phyloP scores from a whole-genome alignment of 2,113 vertebrate species.

The Catharus fuscescens region DNA sequence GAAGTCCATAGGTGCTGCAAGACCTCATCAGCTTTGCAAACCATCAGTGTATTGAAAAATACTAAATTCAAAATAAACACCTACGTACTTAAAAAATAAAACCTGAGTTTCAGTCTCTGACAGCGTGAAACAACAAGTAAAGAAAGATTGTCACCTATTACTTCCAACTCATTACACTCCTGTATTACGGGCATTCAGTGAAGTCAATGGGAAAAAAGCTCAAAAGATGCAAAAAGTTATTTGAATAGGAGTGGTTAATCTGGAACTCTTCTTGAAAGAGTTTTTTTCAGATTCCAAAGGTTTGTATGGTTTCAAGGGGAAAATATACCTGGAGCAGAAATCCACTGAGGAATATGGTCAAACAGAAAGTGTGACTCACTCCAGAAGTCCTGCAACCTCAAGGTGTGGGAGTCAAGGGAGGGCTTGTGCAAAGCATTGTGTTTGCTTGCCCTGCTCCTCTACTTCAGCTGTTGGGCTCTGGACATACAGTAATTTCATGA shows the following conservation, averaged over 20 bases:
- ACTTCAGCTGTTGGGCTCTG: fast-evolving
- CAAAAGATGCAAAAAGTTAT: neutral
- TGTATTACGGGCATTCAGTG: neutral
- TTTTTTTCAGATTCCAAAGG: neutral
- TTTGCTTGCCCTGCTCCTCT: neutral
- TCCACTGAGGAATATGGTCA: neutral
- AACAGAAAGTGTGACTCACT: neutral
- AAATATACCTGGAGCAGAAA: neutral
- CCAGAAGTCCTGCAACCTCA: neutral
- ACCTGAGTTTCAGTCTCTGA: neutral
- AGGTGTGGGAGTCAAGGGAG: neutral
- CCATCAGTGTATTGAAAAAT: neutral
- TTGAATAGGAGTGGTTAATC: neutral
- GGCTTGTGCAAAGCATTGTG: fast-evolving
- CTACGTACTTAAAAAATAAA: neutral
- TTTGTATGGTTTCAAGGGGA: neutral
- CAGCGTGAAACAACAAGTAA: neutral
- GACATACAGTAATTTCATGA: too few species aligned
- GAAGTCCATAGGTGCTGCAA: neutral
- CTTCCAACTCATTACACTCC: neutral
- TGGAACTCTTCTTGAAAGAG: neutral
- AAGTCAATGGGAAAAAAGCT: neutral
- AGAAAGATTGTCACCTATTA: neutral
- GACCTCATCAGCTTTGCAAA: neutral
- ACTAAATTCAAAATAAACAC: neutral